Evolutionary conservation across 2,888 invertebrate species (phyloP).

Genomic region (Kuschelorhynchus macadamiae): DNA sequence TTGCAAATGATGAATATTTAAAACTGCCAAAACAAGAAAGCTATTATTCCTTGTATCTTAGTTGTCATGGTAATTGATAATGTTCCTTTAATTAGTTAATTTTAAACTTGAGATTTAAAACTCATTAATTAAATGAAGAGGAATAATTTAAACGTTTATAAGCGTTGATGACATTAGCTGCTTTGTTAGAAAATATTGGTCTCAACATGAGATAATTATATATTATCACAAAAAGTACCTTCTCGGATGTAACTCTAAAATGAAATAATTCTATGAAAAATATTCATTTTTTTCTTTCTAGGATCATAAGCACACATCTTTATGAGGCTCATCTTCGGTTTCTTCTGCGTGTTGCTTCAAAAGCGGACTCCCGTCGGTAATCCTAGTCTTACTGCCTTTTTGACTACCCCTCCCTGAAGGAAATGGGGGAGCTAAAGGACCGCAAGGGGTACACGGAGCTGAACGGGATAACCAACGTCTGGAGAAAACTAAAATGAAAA

Average conservation of each 20-base stretch:
- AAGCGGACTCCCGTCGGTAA: slow-evolving; percentile 76
- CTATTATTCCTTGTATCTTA: no score
- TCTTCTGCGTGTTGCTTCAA: slow-evolving; percentile 72
- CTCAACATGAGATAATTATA: neutral
- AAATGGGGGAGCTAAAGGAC: slow-evolving; percentile 75
- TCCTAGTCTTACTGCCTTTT: slow-evolving; percentile 69
- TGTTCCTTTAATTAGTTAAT: no score
- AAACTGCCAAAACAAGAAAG: no score
- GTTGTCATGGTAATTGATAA: no score
- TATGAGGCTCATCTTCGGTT: slow-evolving; percentile 65
- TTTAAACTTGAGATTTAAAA: no score
- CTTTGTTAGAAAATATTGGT: no score
- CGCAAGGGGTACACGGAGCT: slow-evolving; percentile 80
- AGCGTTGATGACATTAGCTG: no score
- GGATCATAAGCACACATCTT: slow-evolving; percentile 48
- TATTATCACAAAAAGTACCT: slow-evolving; percentile 8
- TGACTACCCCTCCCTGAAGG: slow-evolving; percentile 71
- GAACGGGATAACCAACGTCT: slow-evolving; percentile 79
- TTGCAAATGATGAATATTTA: no score
- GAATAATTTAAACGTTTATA: no score
- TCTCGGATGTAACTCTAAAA: slow-evolving; percentile 7
- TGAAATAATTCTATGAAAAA: slow-evolving; percentile 9
- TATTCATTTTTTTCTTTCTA: slow-evolving; percentile 4
- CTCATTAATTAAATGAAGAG: no score
- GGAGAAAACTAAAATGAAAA: slow-evolving; percentile 57